Evolutionary conservation across 2,113 vertebrate genomes (phyloP).

Genomic region (Atlantisia rogersi): DNA sequence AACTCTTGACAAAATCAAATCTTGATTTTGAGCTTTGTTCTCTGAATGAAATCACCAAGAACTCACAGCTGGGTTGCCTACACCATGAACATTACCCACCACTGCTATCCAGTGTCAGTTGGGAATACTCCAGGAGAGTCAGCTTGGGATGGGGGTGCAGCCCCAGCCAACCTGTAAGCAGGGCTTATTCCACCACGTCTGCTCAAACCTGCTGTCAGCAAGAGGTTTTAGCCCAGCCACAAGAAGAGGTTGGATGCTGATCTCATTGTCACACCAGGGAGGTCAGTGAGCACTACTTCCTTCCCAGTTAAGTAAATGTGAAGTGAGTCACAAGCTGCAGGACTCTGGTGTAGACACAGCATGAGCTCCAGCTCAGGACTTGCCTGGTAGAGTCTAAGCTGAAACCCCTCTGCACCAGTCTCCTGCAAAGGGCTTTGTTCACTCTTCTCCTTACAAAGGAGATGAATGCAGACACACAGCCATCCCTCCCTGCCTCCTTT

Average conservation of each 20-base stretch:
- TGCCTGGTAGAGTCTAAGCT: not conserved
- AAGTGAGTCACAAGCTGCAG: not conserved
- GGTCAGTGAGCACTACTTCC: accelerated
- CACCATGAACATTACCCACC: accelerated
- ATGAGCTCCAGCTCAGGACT: not conserved
- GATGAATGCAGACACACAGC: not conserved
- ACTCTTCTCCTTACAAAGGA: not conserved
- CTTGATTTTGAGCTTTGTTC: not conserved
- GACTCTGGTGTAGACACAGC: not conserved
- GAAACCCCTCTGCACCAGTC: not conserved
- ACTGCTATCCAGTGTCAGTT: accelerated
- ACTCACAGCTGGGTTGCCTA: not conserved
- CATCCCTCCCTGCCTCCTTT: not conserved
- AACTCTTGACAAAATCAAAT: not conserved
- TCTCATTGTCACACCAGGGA: not conserved
- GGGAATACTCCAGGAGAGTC: accelerated
- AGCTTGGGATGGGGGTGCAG: not conserved
- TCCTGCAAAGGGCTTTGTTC: constrained; percentile 1
- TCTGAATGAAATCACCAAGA: not conserved
- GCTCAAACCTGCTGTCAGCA: not conserved
- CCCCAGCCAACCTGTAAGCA: not conserved
- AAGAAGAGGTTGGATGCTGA: accelerated
- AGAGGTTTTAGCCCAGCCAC: accelerated
- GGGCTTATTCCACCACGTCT: not conserved
- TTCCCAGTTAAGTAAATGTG: not conserved